A percentile compares a stretch with the other conserved stretches of the same genome.
Evolutionary conservation across 2,797 vertebrate species (phyloP).

Genomic region (Betta splendens): DNA sequence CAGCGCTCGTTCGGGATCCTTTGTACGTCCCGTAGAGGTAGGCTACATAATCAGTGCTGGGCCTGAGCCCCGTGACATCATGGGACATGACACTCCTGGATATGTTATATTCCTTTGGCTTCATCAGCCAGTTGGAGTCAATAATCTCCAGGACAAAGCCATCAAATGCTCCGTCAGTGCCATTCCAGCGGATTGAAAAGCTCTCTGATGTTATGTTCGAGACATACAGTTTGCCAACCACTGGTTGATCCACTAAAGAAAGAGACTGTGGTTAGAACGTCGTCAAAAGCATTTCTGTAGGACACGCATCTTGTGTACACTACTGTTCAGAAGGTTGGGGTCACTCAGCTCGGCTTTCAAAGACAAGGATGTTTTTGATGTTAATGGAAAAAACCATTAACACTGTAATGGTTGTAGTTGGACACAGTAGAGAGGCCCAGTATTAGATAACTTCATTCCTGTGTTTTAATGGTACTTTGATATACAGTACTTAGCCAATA

Average conservation of each 20-base stretch:
- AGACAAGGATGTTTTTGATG: no score
- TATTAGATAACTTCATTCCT: no score
- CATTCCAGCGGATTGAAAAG: slow-evolving; percentile 92
- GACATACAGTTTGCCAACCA: slow-evolving; percentile 86
- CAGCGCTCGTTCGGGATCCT: slow-evolving; percentile 82
- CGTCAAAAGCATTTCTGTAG: slow-evolving; percentile 26
- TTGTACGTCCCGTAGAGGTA: slow-evolving; percentile 90
- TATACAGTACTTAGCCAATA: no score
- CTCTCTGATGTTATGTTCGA: slow-evolving; percentile 89
- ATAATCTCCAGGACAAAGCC: slow-evolving; percentile 94
- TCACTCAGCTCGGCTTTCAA: no score
- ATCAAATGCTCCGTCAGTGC: slow-evolving; percentile 83
- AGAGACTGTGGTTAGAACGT: slow-evolving; percentile 74
- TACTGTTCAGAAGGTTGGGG: no score
- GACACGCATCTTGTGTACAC: slow-evolving; percentile 19
- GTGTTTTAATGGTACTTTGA: no score
- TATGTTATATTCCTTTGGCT: slow-evolving; percentile 87
- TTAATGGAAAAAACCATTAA: no score
- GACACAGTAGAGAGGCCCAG: no score
- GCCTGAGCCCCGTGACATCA: slow-evolving; percentile 88
- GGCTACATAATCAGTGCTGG: slow-evolving; percentile 93
- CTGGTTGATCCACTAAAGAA: slow-evolving; percentile 85
- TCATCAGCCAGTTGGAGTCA: slow-evolving; percentile 94
- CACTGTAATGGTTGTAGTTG: no score
- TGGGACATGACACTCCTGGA: slow-evolving; percentile 81